These are phyloP conservation scores for Sebastes hubbsi DNA, from an alignment of 2,797 vertebrate species.

Conservation along the genomic window DNA sequence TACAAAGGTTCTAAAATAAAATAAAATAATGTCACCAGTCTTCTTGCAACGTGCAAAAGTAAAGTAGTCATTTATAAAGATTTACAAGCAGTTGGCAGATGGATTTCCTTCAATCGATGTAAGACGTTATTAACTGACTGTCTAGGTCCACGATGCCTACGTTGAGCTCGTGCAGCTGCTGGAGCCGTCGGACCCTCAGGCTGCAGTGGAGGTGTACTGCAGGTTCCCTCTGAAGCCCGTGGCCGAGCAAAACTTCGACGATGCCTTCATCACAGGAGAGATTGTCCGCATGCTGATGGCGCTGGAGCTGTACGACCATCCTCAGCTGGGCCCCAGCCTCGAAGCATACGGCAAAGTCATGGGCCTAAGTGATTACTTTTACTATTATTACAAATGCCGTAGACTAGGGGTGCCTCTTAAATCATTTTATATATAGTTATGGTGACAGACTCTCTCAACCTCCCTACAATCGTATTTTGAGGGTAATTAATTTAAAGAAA, in stretches of 20 bases:
- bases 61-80: background rate
- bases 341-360: conserved; percentile 77
- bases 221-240: conserved; percentile 73
- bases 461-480: too few species aligned
- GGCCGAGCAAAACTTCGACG: conserved; percentile 73
- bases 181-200: conserved; percentile 68
- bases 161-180: conserved; percentile 74
- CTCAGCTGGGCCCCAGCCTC: conserved; percentile 66
- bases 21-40: background rate
- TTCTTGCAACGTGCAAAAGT: background rate
- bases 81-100: background rate
- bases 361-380: conserved; percentile 69
- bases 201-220: conserved; percentile 77
- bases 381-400: background rate
- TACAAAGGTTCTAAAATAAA: background rate
- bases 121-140: background rate
- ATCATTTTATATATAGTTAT: too few species aligned
- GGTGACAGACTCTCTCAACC: too few species aligned
- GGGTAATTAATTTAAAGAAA: too few species aligned
- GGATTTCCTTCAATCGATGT: background rate
- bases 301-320: conserved; percentile 75
- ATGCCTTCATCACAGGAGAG: conserved; percentile 81
- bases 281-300: conserved; percentile 76
- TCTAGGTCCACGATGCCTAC: conserved; percentile 78
- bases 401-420: background rate